Evolutionary conservation across 2,113 vertebrate genomes (phyloP), one percentile per base, ranked within the genome.

Genomic region (Neolamprologus falcicula): DNA sequence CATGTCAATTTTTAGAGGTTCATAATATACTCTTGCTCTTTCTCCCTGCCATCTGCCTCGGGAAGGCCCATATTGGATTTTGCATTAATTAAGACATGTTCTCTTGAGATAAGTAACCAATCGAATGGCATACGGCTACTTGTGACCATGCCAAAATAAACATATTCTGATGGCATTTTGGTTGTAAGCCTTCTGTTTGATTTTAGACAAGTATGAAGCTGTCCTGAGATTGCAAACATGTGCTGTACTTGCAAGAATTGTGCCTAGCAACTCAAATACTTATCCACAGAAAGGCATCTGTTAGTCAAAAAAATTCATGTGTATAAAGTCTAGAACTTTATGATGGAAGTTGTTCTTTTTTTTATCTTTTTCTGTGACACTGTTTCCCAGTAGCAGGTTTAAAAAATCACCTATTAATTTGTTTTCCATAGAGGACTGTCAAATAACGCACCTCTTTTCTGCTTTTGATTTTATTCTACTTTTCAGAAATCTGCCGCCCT

Each of bases 401-500:
- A 78, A 52, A 26, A 37, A 80, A 54, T 40, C 7, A n/a, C 45
- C 7, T 7, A 24, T 31, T 4, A 50, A 57, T 81, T 73, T 82
- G 40, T 78, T 73, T 84, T n/a, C 9, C 28, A 16, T 24, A 42
- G 9, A 31, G 24, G 7, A 50, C 26, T 50, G 42, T 9, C 45
- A 52, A 71, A 42, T 40, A 79, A 83, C 35, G 5, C 19, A 42
- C 3, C 82, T 45, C 16, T 9, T 57, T 83, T 59, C 45, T 42
- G 19, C 24, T 79, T 86, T 53, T 80, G 59, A 88, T 53, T 53
- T 52, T 42, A 82, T 86, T 80, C 26, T 68, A 47, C 83, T 86
- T 47, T 26, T 59, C 52, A 88, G 80, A 86, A 66, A 84, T 80
- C 52, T 53, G 35, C 87, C 76, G 73, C 37, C 33, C 11, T 80